Base-by-base conservation (phyloP, 2,888 invertebrate genomes). In the Clunio marinus region DNA sequence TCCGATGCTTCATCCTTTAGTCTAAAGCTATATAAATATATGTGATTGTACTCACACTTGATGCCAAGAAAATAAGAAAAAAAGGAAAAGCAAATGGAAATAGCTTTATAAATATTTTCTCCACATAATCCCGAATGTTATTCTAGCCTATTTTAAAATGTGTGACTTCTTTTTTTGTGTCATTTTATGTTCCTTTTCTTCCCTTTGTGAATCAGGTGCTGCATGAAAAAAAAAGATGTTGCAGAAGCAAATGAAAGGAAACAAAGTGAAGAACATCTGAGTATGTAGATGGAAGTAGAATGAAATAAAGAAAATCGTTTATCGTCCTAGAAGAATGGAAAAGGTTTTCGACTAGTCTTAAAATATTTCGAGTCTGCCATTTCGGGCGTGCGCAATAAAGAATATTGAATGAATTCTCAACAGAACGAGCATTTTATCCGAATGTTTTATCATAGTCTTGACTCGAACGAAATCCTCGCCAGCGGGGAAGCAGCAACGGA, bases 61-160 rank as follows among this genome's bases (percentile, higher is more conserved):
- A 51, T 51, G 15, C 51, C 20, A 3, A 17, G 17, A n/a, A n/a
- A 51, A 51, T 37, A 58, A 58, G 60, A 22, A 20, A 10, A 37
- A 35, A 22, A 24, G 35, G 37, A n/a, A 27, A 59, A 32, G 25
- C 28, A 32, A 59, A 41, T n/a, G 41, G 32, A 32, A 59, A 59
- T 35, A 10, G 32, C 32, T 27, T 27, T 27, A 57, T 57, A 27
- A 57, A 57, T 57, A 57, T 59, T 59, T 22, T 32, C 60, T 25
- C 24, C 5, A 5, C 24, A n/a, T 60, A 41, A 41, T 41, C 32
- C 58, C 15, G 13, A 28, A 28, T 20, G 17, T 32, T 58, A 32
- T 58, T 58, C 58, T 28, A 28, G 58, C 58, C 58, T 58, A 57
- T 57, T 58, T 58, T 58, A 57, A 57, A 57, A 57, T 57, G 25